These are phyloP conservation scores for Sabatieria punctata DNA, from an alignment of 2,888 invertebrate species.

Conservation along the genomic window DNA sequence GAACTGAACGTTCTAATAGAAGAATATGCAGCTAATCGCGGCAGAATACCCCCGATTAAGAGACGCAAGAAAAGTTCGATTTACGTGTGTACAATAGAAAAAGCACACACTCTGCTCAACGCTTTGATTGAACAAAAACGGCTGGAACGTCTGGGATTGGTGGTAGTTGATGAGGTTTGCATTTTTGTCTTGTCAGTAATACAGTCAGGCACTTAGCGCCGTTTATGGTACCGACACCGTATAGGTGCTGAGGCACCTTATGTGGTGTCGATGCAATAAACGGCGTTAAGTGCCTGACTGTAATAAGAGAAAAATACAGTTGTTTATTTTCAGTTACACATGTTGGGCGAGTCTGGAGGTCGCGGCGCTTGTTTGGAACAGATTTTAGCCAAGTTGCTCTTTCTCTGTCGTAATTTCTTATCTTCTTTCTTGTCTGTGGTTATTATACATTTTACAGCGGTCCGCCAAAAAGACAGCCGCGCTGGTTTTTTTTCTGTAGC, in stretches of 20 bases:
- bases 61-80: conserved; percentile 56
- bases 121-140: conserved; percentile 60
- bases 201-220: too few species aligned
- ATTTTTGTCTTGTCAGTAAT: background rate
- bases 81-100: conserved; percentile 85
- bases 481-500: too few species aligned
- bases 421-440: too few species aligned
- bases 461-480: too few species aligned
- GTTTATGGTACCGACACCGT: too few species aligned
- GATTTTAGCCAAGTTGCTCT: conserved; percentile 58
- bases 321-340: conserved; percentile 46
- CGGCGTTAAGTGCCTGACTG: too few species aligned
- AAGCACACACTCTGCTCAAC: conserved; percentile 59
- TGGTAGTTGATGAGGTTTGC: conserved; percentile 60
- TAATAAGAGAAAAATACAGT: too few species aligned
- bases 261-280: too few species aligned
- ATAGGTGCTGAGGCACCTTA: too few species aligned
- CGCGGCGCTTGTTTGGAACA: conserved; percentile 70
- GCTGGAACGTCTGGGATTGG: conserved; percentile 56
- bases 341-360: conserved; percentile 59
- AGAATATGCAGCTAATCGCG: conserved; percentile 84
- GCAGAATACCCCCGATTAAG: conserved; percentile 60
- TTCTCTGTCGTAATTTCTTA: conserved; percentile 51
- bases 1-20: conserved; percentile 72
- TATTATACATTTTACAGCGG: too few species aligned